A percentile compares a stretch with the other conserved stretches of the same genome.
These are phyloP conservation scores for Sebastes ruberrimus DNA, from an alignment of 2,797 vertebrate genomes.

Conservation along the genomic window DNA sequence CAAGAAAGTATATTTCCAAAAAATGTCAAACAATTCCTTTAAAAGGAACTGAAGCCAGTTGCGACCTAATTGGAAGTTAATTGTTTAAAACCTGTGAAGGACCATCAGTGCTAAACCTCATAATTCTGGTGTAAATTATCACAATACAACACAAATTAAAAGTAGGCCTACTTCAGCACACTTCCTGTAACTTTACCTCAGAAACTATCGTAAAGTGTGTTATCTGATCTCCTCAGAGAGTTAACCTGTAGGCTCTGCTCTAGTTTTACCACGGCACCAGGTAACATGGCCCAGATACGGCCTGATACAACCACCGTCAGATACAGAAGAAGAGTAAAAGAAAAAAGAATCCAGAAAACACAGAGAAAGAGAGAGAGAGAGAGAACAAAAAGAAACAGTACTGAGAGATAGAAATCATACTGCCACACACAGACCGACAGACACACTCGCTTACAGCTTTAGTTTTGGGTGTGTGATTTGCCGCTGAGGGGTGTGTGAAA, in stretches of 20 bases:
- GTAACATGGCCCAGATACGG: slow-evolving; percentile 81
- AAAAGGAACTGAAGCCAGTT: neutral
- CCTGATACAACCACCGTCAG: neutral
- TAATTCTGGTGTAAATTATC: neutral
- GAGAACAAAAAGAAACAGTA: slow-evolving; percentile 11
- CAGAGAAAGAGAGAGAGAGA: neutral
- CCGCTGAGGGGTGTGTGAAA: slow-evolving; percentile 36
- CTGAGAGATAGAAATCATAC: slow-evolving; percentile 4
- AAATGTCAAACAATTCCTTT: neutral
- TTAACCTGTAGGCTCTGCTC: slow-evolving; percentile 77
- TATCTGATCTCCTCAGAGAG: slow-evolving; percentile 68
- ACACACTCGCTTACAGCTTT: slow-evolving; percentile 4
- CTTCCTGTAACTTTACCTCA: slow-evolving; percentile 62
- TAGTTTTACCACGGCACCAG: slow-evolving; percentile 71
- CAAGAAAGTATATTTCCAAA: neutral
- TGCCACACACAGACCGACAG: neutral
- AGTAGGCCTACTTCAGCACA: slow-evolving; percentile 55
- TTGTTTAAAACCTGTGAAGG: neutral
- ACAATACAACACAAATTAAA: slow-evolving; percentile 4
- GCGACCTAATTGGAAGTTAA: neutral
- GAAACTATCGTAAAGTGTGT: slow-evolving; percentile 67
- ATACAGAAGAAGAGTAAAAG: slow-evolving; percentile 15
- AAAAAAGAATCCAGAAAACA: slow-evolving; percentile 6
- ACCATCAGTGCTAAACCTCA: neutral
- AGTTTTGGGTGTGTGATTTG: slow-evolving; percentile 30